A percentile compares a stretch with the other conserved stretches of the same genome.
Evolutionary conservation across 2,113 vertebrate genomes (phyloP).

Genomic region (Pachycephala philippinensis): DNA sequence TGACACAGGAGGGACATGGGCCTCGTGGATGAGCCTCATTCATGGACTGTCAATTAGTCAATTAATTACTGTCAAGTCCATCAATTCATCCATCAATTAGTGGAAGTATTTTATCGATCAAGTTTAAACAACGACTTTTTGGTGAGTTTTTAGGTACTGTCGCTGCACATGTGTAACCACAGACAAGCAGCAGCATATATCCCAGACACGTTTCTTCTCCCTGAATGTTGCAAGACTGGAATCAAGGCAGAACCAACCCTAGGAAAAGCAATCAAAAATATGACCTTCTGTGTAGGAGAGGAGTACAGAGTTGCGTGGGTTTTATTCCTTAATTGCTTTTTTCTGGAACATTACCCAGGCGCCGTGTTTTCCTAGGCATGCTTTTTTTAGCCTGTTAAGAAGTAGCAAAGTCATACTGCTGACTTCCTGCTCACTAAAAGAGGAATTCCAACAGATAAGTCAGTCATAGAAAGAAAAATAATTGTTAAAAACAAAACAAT

Average conservation of each 20-base stretch:
- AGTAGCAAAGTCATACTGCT: background rate
- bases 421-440: background rate
- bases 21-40: background rate
- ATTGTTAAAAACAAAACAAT: background rate
- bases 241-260: background rate
- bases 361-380: background rate
- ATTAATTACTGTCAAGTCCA: background rate
- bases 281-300: background rate
- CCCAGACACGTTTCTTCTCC: background rate
- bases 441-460: background rate
- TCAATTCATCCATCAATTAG: background rate
- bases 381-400: background rate
- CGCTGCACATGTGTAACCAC: background rate
- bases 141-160: background rate
- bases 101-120: background rate
- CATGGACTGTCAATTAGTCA: too few species aligned
- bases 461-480: background rate
- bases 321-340: slow-evolving; percentile 13
- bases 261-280: background rate
- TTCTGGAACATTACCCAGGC: background rate
- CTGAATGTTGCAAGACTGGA: background rate
- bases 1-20: background rate
- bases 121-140: background rate
- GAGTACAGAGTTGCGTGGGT: background rate
- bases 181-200: background rate